Evolutionary conservation across 2,113 vertebrate genomes (phyloP), one percentile per base, ranked within the genome.

Genomic region (Toxostoma redivivum): DNA sequence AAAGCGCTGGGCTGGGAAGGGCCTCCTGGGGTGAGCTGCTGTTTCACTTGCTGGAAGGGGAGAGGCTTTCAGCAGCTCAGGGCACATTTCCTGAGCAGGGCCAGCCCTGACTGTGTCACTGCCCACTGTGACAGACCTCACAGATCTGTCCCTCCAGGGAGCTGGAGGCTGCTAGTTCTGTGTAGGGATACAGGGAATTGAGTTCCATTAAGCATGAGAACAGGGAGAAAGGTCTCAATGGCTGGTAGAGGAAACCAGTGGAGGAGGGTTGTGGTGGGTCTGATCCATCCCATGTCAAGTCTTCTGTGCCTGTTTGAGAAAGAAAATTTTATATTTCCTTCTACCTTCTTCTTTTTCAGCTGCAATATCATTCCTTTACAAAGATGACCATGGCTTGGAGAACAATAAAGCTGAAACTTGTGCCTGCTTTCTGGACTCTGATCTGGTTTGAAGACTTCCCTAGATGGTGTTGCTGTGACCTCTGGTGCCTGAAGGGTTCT

Each of bases 1-100:
- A 0, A 98, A 98, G 90, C 98, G 98, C 73, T 99, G 99, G 99
- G 98, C 98, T 0, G 99, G 99, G 81, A 98, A 98, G 96, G 99
- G 99, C 45, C 98, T 99, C 66, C 97, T 99, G 79, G 99, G 99
- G 99, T 99, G 96, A 95, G 92, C 74, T 83, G 47, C 31, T 24
- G 0, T 38, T 66, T 33, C 19, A 1, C n/a, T 35, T 35, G 3
- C 15, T 18, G 2, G 30, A 23, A 13, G 0, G 11, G 40, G 5
- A 47, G 58, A 53, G 35, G 27, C 58, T 72, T 67, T 53, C 5
- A 1, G 4, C 74, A 37, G 42, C 71, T 81, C 15, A 1, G 80
- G 67, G 44, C 58, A 20, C 0, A 0, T 65, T 53, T 25, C 37
- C 66, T 72, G 69, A 35, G 70, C 66, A 5, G 20, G 24, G 53